Evolutionary conservation across 2,797 vertebrate genomes (phyloP).

Genomic region (Megaceryle alcyon): DNA sequence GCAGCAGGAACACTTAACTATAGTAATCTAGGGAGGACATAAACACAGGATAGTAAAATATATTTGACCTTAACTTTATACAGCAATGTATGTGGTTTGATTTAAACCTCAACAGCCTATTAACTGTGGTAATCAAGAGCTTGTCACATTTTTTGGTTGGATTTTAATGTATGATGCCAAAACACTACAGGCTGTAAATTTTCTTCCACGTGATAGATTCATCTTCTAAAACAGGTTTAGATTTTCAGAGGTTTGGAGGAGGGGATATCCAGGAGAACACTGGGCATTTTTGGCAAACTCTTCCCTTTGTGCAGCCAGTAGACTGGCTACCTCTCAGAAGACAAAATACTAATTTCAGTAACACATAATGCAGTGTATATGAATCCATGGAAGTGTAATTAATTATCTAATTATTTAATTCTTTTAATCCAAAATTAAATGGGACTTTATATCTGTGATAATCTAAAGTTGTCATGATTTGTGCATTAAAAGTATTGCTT

Average conservation of each 20-base stretch:
- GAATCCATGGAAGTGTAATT: slow-evolving; percentile 47
- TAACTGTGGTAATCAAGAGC: slow-evolving; percentile 6
- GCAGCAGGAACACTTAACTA: slow-evolving; percentile 10
- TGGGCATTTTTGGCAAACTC: slow-evolving; percentile 17
- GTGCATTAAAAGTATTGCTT: slow-evolving; percentile 69
- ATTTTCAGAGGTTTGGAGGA: slow-evolving; percentile 33
- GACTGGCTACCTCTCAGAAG: slow-evolving; percentile 6
- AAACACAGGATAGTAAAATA: slow-evolving; percentile 15
- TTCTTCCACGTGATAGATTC: slow-evolving; percentile 8
- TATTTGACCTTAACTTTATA: not conserved
- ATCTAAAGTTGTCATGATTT: slow-evolving; percentile 65
- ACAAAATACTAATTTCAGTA: slow-evolving; percentile 30
- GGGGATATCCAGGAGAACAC: not conserved
- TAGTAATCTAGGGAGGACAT: slow-evolving; percentile 5
- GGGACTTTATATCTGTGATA: slow-evolving; percentile 35
- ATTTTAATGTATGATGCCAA: not conserved
- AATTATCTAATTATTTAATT: slow-evolving; percentile 47
- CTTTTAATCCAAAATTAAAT: slow-evolving; percentile 46
- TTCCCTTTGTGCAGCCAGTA: not conserved
- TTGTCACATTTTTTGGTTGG: not conserved
- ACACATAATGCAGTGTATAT: slow-evolving; percentile 32
- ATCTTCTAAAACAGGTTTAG: slow-evolving; percentile 19
- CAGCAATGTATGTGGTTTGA: not conserved
- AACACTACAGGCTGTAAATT: not conserved
- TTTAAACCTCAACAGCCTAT: not conserved